These are phyloP conservation scores for Piezodorus guildinii DNA, from an alignment of 1,140 invertebrate genomes.

Conservation along the genomic window DNA sequence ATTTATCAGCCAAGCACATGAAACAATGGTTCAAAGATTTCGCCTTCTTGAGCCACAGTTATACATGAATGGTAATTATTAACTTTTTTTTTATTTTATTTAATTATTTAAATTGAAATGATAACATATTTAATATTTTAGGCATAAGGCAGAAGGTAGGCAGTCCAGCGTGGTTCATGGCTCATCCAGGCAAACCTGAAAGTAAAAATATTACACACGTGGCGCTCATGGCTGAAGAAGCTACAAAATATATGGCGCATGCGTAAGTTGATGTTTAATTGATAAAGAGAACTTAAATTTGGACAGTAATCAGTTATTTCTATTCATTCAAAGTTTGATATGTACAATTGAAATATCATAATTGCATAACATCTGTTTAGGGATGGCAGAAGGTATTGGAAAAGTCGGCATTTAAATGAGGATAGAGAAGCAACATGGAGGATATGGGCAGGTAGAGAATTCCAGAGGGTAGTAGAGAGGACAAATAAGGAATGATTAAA, in stretches of 20 bases:
- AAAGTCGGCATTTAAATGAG: too few species aligned
- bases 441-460: too few species aligned
- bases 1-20: conserved; percentile 31
- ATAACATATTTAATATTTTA: conserved; percentile 19
- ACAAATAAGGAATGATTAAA: too few species aligned
- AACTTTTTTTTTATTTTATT: neutral
- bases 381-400: too few species aligned
- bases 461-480: too few species aligned
- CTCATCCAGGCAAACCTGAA: conserved; percentile 35
- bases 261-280: conserved; percentile 35
- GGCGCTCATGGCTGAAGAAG: conserved; percentile 41
- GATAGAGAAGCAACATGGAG: too few species aligned
- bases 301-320: too few species aligned
- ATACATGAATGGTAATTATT: conserved; percentile 31
- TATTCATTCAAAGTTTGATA: too few species aligned
- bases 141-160: conserved; percentile 35
- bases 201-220: conserved; percentile 40
- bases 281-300: too few species aligned
- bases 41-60: conserved; percentile 34
- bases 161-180: conserved; percentile 41
- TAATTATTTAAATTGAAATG: neutral
- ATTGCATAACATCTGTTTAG: too few species aligned
- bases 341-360: too few species aligned
- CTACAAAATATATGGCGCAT: conserved; percentile 38
- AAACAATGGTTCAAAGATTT: conserved; percentile 32